Base-by-base conservation (phyloP, 2,113 vertebrate species). In the Glaucomys volans region DNA sequence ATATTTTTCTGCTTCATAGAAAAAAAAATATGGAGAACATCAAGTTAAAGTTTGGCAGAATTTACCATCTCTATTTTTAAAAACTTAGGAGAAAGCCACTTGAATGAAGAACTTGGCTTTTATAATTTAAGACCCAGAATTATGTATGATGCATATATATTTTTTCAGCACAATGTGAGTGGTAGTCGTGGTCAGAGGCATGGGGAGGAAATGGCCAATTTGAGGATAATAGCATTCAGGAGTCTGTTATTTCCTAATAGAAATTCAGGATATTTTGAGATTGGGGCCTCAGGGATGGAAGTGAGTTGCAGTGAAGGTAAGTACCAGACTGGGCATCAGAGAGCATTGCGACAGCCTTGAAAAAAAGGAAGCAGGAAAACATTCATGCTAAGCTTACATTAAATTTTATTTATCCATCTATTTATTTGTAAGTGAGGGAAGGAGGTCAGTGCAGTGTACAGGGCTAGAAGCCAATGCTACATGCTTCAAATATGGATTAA, bases 401-500 rank as follows among this genome's bases (percentile, higher is more conserved):
- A 35, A 84, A 80, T 52, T 69, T 66, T 59, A n/a, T 42, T 80
- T 72, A 37, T 5, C 9, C 8, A 35, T 12, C 37, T 16, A 57
- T 54, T 94, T 76, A 44, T 89, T 91, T 81, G 16, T 4, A 91
- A 64, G 14, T 14, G 6, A 28, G 52, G 26, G 91, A 88, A 24
- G 18, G 18, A 88, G 18, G 20, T 35, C 37, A 42, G 32, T 74
- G 30, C 13, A 17, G 82, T 32, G 2, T 59, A 9, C n/a, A 80
- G 26, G 18, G 4, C 8, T 50, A 35, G 62, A 47, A 59, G 59
- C 44, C 81, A 88, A 74, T 8, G 28, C 87, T 42, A 69, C 13
- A 54, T 91, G 14, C 64, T 69, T n/a, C 37, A 64, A 59, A 71
- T 54, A 81, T 71, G 4, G 47, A 44, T 79, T 66, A 54, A 91